These are phyloP conservation scores for Hydrolagus colliei DNA, from an alignment of 2,797 vertebrate genomes.

Conservation along the genomic window DNA sequence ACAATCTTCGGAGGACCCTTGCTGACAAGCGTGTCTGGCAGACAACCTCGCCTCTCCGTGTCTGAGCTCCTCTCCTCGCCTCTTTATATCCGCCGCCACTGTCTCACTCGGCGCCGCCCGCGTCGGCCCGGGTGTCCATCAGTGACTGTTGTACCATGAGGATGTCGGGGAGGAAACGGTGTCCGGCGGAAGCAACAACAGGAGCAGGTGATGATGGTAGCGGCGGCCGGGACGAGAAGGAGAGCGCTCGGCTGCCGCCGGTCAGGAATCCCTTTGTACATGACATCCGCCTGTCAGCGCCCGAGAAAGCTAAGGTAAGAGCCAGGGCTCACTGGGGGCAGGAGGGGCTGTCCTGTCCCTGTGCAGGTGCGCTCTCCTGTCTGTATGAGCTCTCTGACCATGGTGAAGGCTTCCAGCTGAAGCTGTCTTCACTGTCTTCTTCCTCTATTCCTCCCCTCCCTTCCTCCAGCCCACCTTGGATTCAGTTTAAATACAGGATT, in stretches of 20 bases:
- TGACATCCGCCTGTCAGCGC: constrained; percentile 71
- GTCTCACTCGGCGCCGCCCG: not conserved
- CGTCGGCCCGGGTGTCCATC: not conserved
- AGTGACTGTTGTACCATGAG: not conserved
- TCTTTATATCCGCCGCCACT: not conserved
- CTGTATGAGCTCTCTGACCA: too few species aligned
- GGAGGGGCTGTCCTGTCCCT: not conserved
- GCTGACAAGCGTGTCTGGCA: too few species aligned
- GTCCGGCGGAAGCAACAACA: not conserved
- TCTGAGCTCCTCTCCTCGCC: too few species aligned
- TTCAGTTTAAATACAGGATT: not conserved
- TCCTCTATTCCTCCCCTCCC: not conserved
- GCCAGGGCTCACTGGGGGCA: too few species aligned
- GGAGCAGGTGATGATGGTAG: not conserved
- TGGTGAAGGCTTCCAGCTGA: not conserved
- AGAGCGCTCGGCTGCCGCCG: constrained; percentile 67
- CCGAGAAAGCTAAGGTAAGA: constrained; percentile 82
- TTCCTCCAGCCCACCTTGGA: not conserved
- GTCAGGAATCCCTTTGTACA: constrained; percentile 87
- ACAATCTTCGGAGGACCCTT: too few species aligned
- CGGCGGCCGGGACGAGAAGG: constrained; percentile 57
- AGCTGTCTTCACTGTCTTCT: not conserved
- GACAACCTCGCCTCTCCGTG: too few species aligned
- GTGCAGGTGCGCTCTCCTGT: not conserved
- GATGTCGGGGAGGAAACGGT: not conserved